Evolutionary conservation across 2,797 vertebrate species (phyloP).

Genomic region (Erithacus rubecula): DNA sequence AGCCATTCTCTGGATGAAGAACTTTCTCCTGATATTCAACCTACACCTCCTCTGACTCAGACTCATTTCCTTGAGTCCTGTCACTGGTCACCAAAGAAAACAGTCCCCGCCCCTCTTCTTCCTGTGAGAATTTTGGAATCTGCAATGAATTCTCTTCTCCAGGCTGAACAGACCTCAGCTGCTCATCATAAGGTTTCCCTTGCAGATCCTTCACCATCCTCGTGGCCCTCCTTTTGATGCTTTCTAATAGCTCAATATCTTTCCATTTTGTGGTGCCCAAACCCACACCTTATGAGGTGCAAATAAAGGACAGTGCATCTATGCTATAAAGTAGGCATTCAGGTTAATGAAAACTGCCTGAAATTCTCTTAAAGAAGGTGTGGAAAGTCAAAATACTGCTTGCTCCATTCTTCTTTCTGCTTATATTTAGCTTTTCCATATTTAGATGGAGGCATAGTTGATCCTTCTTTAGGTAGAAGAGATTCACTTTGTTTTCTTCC

Average conservation of each 20-base stretch:
- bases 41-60: no score
- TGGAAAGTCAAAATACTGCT: not conserved
- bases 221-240: not conserved
- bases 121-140: not conserved
- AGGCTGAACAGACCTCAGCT: not conserved
- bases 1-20: not conserved
- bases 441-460: not conserved
- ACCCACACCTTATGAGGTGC: not conserved
- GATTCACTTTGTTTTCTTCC: not conserved
- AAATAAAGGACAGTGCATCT: not conserved
- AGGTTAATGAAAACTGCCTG: not conserved
- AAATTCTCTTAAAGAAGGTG: not conserved
- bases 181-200: no score
- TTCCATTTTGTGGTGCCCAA: not conserved
- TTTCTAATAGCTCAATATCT: not conserved
- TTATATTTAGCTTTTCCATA: not conserved
- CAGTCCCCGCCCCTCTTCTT: fast-evolving
- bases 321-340: not conserved
- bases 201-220: not conserved
- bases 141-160: not conserved
- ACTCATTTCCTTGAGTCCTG: not conserved
- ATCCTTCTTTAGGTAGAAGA: not conserved
- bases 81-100: not conserved
- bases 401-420: not conserved
- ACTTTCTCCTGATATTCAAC: not conserved